phyloP scores from a whole-genome alignment of 2,113 vertebrate genomes.

The Baryphthengus martii region DNA sequence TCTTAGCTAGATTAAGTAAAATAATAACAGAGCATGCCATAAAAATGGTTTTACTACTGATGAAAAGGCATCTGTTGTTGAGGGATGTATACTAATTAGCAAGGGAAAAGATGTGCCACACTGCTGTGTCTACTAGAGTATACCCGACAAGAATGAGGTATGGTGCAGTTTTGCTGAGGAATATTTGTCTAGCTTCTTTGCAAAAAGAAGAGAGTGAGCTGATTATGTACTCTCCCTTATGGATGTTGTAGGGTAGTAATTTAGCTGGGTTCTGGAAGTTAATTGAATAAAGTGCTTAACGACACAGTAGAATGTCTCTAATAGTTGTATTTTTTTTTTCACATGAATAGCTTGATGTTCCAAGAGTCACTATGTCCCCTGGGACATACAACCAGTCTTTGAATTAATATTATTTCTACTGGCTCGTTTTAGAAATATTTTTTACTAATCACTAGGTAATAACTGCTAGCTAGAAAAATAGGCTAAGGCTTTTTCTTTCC shows the following conservation, averaged over 20 bases:
- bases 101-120: background rate
- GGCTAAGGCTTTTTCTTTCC: background rate
- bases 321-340: background rate
- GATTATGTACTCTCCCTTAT: background rate
- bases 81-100: background rate
- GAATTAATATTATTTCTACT: background rate
- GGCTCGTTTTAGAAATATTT: background rate
- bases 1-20: background rate
- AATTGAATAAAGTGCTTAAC: slow-evolving; percentile 24
- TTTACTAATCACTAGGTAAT: background rate
- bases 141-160: background rate
- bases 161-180: background rate
- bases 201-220: background rate
- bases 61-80: background rate
- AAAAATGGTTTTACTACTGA: background rate
- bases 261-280: background rate
- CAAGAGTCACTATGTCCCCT: background rate
- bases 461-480: background rate
- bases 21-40: background rate
- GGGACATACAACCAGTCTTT: background rate
- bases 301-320: background rate
- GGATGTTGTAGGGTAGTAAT: background rate
- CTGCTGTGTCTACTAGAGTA: background rate
- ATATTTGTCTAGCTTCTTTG: background rate
- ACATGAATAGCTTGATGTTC: background rate